These are phyloP conservation scores for Vidua macroura DNA, from an alignment of 2,113 vertebrate genomes.

Conservation along the genomic window DNA sequence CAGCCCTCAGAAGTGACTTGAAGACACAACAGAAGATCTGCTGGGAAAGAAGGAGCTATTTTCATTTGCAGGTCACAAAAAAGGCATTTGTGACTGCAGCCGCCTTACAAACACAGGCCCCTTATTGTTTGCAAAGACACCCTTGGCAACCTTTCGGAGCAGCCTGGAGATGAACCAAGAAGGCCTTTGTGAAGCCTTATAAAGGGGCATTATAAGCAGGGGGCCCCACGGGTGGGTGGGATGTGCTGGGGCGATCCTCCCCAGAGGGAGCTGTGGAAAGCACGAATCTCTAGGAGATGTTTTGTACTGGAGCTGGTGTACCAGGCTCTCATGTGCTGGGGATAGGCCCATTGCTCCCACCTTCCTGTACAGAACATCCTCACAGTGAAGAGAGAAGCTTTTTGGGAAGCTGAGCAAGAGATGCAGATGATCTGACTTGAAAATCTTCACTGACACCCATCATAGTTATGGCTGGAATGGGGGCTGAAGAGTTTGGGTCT, in stretches of 20 bases:
- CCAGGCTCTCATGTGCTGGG: neutral
- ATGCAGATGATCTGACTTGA: neutral
- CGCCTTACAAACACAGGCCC: slow-evolving; percentile 36
- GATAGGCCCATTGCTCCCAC: neutral
- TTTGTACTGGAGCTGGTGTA: neutral
- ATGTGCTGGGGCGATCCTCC: neutral
- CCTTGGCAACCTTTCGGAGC: slow-evolving; percentile 44
- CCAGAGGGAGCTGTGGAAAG: neutral
- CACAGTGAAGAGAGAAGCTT: neutral
- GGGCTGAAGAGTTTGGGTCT: neutral
- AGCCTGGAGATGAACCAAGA: slow-evolving; percentile 53
- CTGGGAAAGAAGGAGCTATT: slow-evolving; percentile 51
- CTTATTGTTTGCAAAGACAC: slow-evolving; percentile 51
- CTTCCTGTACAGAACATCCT: neutral
- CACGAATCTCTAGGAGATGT: neutral
- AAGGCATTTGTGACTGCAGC: neutral
- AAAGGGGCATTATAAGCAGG: slow-evolving; percentile 41
- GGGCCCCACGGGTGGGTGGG: neutral
- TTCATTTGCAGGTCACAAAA: slow-evolving; percentile 31
- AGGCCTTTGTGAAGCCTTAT: slow-evolving; percentile 58
- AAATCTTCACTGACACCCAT: neutral
- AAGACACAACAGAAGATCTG: neutral
- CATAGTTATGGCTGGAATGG: neutral
- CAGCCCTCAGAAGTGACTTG: neutral
- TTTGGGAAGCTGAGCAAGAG: neutral